Percentiles rank a stretch among this genome's conserved stretches.
These are phyloP conservation scores for Nomada flava DNA, from an alignment of 2,888 invertebrate genomes.

Conservation along the genomic window DNA sequence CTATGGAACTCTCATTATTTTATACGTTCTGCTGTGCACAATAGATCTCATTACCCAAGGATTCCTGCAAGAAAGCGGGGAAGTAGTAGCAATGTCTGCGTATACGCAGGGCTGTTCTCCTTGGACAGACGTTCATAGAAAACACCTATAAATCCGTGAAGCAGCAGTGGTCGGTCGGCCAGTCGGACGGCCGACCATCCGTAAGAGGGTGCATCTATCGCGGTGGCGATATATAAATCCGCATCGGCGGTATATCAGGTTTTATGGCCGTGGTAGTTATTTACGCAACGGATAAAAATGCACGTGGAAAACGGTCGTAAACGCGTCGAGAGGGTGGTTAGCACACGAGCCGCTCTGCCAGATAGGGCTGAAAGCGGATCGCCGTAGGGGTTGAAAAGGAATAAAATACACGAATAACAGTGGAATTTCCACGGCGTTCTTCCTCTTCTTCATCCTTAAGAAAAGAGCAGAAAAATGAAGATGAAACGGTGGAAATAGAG, in stretches of 20 bases:
- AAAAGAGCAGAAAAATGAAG: not conserved
- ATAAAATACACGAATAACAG: constrained; percentile 9
- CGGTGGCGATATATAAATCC: constrained; percentile 78
- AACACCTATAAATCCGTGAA: constrained; percentile 66
- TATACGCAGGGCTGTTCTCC: constrained; percentile 25
- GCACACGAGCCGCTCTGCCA: constrained; percentile 34
- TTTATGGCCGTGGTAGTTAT: constrained; percentile 79
- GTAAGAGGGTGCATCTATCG: constrained; percentile 69
- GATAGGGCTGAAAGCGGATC: constrained; percentile 50
- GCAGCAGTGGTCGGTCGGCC: constrained; percentile 44
- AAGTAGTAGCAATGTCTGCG: constrained; percentile 18
- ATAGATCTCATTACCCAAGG: not conserved
- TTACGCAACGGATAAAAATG: constrained; percentile 79
- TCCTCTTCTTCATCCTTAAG: constrained; percentile 9
- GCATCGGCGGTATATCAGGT: constrained; percentile 78
- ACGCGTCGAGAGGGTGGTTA: constrained; percentile 66
- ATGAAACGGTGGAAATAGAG: not conserved
- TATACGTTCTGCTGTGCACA: not conserved
- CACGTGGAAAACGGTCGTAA: constrained; percentile 77
- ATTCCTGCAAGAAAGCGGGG: constrained; percentile 1
- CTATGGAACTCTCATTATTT: not conserved
- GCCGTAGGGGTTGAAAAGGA: constrained; percentile 36
- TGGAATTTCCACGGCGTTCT: not conserved
- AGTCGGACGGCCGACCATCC: constrained; percentile 49
- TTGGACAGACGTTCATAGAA: constrained; percentile 41